Percentiles rank a stretch among this genome's conserved stretches.
Evolutionary conservation across 2,113 vertebrate genomes (phyloP).

Genomic region (Cyphomyrus discorhynchus): DNA sequence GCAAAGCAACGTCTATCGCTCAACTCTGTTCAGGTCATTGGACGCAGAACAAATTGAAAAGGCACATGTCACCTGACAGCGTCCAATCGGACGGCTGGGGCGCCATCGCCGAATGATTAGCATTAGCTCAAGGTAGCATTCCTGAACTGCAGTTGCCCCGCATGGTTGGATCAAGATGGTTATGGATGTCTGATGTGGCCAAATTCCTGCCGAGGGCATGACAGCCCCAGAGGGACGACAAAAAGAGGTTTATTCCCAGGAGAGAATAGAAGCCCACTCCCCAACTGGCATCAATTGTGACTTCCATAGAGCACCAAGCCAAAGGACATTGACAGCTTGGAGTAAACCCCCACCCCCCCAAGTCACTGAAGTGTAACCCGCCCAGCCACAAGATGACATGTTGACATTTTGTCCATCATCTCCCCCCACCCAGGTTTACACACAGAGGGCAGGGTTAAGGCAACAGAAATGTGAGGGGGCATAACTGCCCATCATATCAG

Average conservation of each 20-base stretch:
- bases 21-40: neutral
- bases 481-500: neutral
- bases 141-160: neutral
- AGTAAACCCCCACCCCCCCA: neutral
- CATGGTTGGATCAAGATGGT: neutral
- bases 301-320: neutral
- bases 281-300: neutral
- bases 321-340: neutral
- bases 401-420: neutral
- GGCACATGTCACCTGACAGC: neutral
- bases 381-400: neutral
- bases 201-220: neutral
- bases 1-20: neutral
- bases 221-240: neutral
- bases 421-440: neutral
- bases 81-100: neutral
- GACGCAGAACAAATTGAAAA: neutral
- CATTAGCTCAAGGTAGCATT: neutral
- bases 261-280: neutral
- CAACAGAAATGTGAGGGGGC: neutral
- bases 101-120: neutral
- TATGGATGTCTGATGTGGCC: neutral
- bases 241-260: neutral
- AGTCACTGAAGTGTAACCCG: neutral
- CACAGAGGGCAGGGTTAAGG: neutral